Evolutionary conservation across 1,140 invertebrate species (phyloP), one percentile per base, ranked within the genome.

Genomic region (Drosophila funebris): DNA sequence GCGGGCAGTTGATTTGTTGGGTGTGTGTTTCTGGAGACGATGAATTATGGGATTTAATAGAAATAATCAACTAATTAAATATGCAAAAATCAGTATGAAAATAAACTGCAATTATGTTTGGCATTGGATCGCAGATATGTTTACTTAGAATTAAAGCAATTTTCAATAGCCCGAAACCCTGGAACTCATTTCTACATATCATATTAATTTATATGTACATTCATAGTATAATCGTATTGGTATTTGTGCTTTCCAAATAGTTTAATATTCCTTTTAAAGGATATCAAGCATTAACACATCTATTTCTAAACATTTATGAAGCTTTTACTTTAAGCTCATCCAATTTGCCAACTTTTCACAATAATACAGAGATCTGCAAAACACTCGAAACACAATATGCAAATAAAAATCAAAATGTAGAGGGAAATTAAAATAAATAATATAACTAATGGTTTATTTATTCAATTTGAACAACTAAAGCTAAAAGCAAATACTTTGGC

Each of bases 401-500:
- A 43, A 53, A 36, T 43, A 41, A 53, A 50, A 63, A 8, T 48
- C 5, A 62, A 29, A 29, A 74, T 43, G 33, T 22, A 8, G 36
- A 27, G 4, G 24, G 9, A 44, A 78, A 56, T 68, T 61, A 58
- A 69, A 60, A 63, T 68, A 76, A 73, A 68, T 52, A 76, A 83
- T 68, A 58, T 54, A 64, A 70, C 61, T 73, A 63, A 44, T 31
- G 33, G n/a, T 77, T 36, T 24, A 46, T 87, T 88, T 83, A 88
- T 88, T 89, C 36, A 74, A 71, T 70, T 73, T 73, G 20, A 71
- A 83, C 64, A 72, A 69, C 56, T 73, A 73, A 61, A 87, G 88
- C 79, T 88, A 79, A 89, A 83, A 88, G 84, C 76, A 76, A 83
- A 88, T 88, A 83, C 84, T 88, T 88, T 88, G 83, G 83, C 83